Conservation (phyloP, 2,888 invertebrate genomes). For the Dicycla oo region DNA sequence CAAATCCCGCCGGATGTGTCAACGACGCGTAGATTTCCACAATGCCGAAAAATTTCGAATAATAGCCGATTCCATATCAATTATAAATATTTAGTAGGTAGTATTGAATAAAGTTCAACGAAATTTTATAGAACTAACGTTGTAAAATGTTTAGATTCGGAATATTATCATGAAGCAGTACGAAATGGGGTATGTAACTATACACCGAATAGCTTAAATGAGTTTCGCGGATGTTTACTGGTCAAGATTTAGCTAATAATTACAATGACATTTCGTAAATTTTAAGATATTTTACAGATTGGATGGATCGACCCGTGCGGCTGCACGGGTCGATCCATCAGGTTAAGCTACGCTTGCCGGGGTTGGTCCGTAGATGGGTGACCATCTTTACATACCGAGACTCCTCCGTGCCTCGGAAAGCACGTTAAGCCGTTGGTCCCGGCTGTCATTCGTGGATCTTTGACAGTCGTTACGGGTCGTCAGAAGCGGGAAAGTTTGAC, state of each 20-base stretch:
- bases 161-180: background rate
- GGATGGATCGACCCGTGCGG: too few species aligned
- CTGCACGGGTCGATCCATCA: too few species aligned
- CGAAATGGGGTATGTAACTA: background rate
- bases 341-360: too few species aligned
- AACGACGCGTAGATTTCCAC: conserved; percentile 63
- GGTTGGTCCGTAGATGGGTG: too few species aligned
- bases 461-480: too few species aligned
- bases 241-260: background rate
- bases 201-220: background rate
- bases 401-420: too few species aligned
- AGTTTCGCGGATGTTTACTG: background rate
- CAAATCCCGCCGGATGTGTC: conserved; percentile 74
- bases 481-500: too few species aligned
- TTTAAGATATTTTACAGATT: too few species aligned
- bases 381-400: too few species aligned
- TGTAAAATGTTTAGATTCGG: background rate
- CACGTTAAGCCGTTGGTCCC: too few species aligned
- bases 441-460: too few species aligned
- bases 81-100: background rate
- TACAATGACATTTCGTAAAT: background rate
- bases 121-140: background rate
- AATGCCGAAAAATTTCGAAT: conserved; percentile 29
- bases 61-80: conserved; percentile 12
- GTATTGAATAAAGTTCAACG: background rate